A percentile compares a stretch with the other conserved stretches of the same genome.
These are phyloP conservation scores for Allacma fusca DNA, from an alignment of 2,888 invertebrate species.

Conservation along the genomic window DNA sequence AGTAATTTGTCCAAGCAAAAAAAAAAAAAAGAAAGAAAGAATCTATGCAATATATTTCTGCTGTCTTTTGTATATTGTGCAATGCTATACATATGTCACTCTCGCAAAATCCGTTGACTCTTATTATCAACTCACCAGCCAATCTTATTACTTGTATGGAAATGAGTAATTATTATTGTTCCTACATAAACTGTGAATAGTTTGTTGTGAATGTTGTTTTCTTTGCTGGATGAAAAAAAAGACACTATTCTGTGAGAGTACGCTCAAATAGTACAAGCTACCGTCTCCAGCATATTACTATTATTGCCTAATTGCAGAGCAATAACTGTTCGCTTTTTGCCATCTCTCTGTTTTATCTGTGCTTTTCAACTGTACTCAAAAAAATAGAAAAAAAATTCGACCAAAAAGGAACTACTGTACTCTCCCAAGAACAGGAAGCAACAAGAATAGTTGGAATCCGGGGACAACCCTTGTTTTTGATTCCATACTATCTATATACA, in stretches of 20 bases:
- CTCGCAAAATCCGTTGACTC: background rate
- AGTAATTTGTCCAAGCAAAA: background rate
- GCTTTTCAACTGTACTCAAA: background rate
- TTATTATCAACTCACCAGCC: background rate
- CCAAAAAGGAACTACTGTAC: no score
- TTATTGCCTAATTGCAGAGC: background rate
- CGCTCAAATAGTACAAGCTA: no score
- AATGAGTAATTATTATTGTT: background rate
- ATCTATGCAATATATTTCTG: background rate
- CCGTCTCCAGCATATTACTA: background rate
- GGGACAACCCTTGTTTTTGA: no score
- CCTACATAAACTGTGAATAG: background rate
- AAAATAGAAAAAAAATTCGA: background rate
- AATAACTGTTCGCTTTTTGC: constrained; percentile 8
- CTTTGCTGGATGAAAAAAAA: background rate
- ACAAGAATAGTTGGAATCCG: no score
- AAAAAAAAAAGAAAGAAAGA: background rate
- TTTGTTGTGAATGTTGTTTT: background rate
- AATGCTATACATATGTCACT: background rate
- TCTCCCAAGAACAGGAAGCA: no score
- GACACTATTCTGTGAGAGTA: no score
- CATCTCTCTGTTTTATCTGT: background rate
- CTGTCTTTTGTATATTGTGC: constrained; percentile 1
- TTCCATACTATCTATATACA: background rate
- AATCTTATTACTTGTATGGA: background rate